These are phyloP conservation scores for Gambusia holbrooki DNA, from an alignment of 2,113 vertebrate genomes.

Conservation along the genomic window DNA sequence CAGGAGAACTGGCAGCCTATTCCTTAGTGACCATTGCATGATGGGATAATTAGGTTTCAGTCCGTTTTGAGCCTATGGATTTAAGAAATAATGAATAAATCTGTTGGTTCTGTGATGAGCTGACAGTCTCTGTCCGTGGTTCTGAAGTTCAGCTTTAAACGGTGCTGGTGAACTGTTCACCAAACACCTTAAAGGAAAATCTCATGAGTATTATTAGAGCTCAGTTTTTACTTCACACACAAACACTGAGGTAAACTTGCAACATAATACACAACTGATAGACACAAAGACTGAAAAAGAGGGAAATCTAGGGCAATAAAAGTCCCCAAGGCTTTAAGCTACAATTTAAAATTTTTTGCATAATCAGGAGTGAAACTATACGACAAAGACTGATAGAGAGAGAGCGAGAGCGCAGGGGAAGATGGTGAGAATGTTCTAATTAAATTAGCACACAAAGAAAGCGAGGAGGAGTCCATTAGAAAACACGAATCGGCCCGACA, in stretches of 20 bases:
- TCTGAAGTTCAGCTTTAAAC: slow-evolving; percentile 6
- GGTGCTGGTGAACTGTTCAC: no score
- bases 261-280: slow-evolving; percentile 17
- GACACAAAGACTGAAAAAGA: slow-evolving; percentile 31
- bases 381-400: not conserved
- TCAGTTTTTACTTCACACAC: not conserved
- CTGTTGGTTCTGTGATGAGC: not conserved
- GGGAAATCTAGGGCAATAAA: slow-evolving; percentile 79
- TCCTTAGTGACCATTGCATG: not conserved
- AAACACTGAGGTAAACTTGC: slow-evolving; percentile 13
- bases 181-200: no score
- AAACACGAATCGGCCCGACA: slow-evolving; percentile 40
- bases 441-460: slow-evolving; percentile 70
- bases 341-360: slow-evolving; percentile 61
- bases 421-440: slow-evolving; percentile 54
- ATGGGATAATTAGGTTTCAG: not conserved
- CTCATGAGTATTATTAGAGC: no score
- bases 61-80: not conserved
- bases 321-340: slow-evolving; percentile 80
- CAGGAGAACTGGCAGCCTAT: not conserved
- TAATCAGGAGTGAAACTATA: slow-evolving; percentile 69
- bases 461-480: slow-evolving; percentile 47
- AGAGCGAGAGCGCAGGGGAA: not conserved
- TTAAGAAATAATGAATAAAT: not conserved
- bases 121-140: slow-evolving; percentile 10